A percentile compares a stretch with the other conserved stretches of the same genome.
These are phyloP conservation scores for Uria lomvia DNA, from an alignment of 2,113 vertebrate species.

Conservation along the genomic window DNA sequence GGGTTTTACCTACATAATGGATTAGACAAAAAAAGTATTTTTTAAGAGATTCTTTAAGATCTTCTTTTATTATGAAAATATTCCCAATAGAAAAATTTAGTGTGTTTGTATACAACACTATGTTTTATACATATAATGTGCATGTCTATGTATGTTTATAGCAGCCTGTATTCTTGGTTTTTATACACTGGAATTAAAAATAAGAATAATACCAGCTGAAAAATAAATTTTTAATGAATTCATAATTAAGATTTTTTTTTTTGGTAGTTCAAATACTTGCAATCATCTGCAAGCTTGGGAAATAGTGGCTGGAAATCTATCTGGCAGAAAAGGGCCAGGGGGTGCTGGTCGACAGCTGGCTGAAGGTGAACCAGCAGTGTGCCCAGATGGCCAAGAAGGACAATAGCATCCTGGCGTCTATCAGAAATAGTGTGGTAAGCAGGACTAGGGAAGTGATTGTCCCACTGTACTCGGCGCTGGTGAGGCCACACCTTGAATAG, in stretches of 20 bases:
- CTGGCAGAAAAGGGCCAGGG: not conserved
- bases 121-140: not conserved
- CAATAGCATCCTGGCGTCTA: not conserved
- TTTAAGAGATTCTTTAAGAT: not conserved
- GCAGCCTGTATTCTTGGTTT: not conserved
- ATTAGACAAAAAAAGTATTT: not conserved
- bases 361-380: not conserved
- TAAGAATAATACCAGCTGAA: not conserved
- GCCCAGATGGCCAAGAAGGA: not conserved
- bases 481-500: not conserved
- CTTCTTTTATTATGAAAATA: not conserved
- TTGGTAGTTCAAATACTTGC: not conserved
- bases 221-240: not conserved
- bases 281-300: not conserved
- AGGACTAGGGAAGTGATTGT: not conserved
- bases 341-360: not conserved
- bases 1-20: not conserved
- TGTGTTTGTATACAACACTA: not conserved
- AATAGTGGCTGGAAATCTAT: not conserved
- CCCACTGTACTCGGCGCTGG: not conserved
- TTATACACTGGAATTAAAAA: not conserved
- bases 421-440: not conserved
- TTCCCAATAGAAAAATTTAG: not conserved
- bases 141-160: not conserved
- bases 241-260: not conserved